phyloP scores from a whole-genome alignment of 1,140 invertebrate genomes.

The Conus betulinus region DNA sequence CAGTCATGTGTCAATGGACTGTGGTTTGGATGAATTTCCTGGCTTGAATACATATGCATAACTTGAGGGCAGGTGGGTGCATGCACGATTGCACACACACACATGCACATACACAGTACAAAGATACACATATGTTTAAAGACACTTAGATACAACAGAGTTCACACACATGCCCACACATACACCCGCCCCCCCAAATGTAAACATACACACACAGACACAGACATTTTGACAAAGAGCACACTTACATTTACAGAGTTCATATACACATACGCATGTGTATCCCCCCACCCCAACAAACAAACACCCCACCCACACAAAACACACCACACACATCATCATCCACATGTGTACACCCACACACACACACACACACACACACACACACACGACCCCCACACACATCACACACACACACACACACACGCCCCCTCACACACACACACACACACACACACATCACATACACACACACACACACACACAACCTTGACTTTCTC shows the following conservation, averaged over 20 bases:
- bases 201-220: not conserved
- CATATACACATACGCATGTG: not conserved
- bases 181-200: not conserved
- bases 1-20: too few species aligned
- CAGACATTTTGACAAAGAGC: not conserved
- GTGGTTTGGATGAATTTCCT: too few species aligned
- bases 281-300: not conserved
- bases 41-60: too few species aligned
- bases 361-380: not conserved
- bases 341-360: not conserved
- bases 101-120: too few species aligned
- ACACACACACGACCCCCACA: not conserved
- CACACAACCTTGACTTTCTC: constrained; percentile 81
- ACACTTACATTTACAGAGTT: not conserved
- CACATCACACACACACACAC: not conserved
- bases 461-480: not conserved
- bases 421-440: not conserved
- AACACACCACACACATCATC: too few species aligned
- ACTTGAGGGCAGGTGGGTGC: too few species aligned
- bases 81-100: too few species aligned
- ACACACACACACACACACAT: constrained; percentile 7
- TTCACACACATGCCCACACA: too few species aligned
- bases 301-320: not conserved
- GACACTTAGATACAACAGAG: too few species aligned
- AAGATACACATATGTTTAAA: too few species aligned